A percentile compares a stretch with the other conserved stretches of the same genome.
Conservation (phyloP, 2,797 vertebrate species). For the Chelidonichthys spinosus region DNA sequence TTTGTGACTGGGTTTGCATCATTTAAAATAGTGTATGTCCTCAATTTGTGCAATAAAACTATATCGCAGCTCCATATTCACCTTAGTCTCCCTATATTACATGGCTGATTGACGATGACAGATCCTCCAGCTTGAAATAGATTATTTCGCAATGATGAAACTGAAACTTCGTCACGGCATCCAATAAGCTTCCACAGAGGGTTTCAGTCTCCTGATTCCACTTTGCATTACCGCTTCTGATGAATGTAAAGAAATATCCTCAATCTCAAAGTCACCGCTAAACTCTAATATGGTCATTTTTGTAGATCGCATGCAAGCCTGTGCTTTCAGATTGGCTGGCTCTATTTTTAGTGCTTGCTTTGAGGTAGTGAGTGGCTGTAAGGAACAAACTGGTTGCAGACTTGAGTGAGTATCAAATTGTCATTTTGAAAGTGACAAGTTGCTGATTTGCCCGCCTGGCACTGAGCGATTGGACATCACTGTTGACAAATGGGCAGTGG, state of each 20-base stretch:
- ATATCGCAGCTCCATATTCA: slow-evolving; percentile 40
- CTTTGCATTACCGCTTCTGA: slow-evolving; percentile 43
- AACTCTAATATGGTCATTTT: slow-evolving; percentile 59
- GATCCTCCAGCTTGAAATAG: slow-evolving; percentile 41
- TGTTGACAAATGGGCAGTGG: slow-evolving; percentile 90
- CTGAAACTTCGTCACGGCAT: slow-evolving; percentile 52
- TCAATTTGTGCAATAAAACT: slow-evolving; percentile 46
- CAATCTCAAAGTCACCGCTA: slow-evolving; percentile 66
- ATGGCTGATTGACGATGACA: slow-evolving; percentile 64
- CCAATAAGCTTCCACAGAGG: slow-evolving; percentile 42
- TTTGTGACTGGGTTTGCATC: slow-evolving; percentile 41
- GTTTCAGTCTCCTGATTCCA: slow-evolving; percentile 38
- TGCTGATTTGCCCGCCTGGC: slow-evolving; percentile 86
- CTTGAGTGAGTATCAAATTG: slow-evolving; percentile 86
- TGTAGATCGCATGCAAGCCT: slow-evolving; percentile 63
- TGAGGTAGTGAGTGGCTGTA: slow-evolving; percentile 68
- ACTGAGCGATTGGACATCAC: slow-evolving; percentile 91
- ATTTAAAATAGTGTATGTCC: slow-evolving; percentile 49
- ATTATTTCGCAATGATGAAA: slow-evolving; percentile 54
- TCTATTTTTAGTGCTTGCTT: slow-evolving; percentile 79
- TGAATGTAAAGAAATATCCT: slow-evolving; percentile 62
- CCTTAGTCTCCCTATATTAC: slow-evolving; percentile 58
- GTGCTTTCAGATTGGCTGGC: slow-evolving; percentile 57
- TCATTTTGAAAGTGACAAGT: slow-evolving; percentile 88
- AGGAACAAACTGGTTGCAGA: slow-evolving; percentile 74